Evolutionary conservation across 2,797 vertebrate species (phyloP), one percentile per base, ranked within the genome.

Genomic region (Huso huso): DNA sequence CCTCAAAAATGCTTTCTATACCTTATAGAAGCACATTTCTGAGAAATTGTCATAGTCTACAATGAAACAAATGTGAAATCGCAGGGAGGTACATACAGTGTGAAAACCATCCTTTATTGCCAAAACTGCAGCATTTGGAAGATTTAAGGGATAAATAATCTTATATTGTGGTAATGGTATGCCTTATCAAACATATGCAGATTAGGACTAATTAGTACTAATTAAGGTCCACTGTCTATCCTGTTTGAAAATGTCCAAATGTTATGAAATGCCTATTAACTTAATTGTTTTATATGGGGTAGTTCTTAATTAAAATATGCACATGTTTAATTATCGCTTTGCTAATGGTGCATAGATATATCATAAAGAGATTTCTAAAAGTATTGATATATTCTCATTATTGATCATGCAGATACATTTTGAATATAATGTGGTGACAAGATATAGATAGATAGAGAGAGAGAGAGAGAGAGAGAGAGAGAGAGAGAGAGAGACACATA

Each of bases 171-270:
- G 87, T 87, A 86, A 87, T 86, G 87, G 89, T 90, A 87, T 84
- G 87, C 86, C 89, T 92, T 93, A 93, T 94, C 91, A 93, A 90
- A 93, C 85, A 87, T 90, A 92, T 93, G 92, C 91, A 93, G 92
- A 95, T 92, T 88, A 92, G 89, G 79, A 84, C 85, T 93, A 92
- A 93, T 94, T 94, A 94, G 91, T 87, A 86, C 86, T 93, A 93
- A 92, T 94, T 89, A 94, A 87, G 87, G 83, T 87, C 91, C 86
- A 87, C 87, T 90, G 88, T 92, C 88, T 90, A 87, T 89, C 83
- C 90, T 84, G 83, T 88, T 89, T 83, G 84, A 90, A 91, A 90
- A 89, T 77, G 82, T 91, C 88, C 86, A 92, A 93, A 93, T 94
- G 91, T 93, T 92, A 88, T 91, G 90, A 89, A 93, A 92, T 87